These are phyloP conservation scores for Cynopterus brachyotis DNA, from an alignment of 2,113 vertebrate species.

Conservation along the genomic window DNA sequence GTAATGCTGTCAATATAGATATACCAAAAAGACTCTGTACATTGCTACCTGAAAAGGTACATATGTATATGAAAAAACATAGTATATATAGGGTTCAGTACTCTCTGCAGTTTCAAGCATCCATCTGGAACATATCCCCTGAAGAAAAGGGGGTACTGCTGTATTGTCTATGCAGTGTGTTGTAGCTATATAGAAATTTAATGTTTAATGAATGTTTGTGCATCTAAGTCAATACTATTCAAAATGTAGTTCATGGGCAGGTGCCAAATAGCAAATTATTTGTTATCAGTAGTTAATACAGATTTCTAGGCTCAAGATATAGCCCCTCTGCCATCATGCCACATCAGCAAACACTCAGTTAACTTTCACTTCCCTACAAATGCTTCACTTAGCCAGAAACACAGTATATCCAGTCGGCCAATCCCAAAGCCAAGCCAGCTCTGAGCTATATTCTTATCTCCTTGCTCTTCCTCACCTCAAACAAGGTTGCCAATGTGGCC, in stretches of 20 bases:
- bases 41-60: background rate
- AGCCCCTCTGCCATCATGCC: background rate
- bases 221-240: background rate
- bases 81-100: background rate
- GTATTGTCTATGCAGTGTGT: background rate
- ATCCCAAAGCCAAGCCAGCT: background rate
- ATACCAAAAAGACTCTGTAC: background rate
- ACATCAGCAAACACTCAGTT: background rate
- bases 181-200: background rate
- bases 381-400: background rate
- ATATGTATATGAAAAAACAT: background rate
- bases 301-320: background rate
- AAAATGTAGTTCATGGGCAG: background rate
- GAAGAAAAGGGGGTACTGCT: background rate
- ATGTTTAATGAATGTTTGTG: background rate
- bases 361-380: background rate
- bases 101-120: background rate
- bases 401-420: background rate
- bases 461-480: background rate
- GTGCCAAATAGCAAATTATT: background rate
- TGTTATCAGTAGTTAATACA: background rate
- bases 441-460: background rate
- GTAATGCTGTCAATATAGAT: background rate
- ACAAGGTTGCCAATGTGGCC: background rate
- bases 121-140: background rate